Percentiles rank a stretch among this genome's conserved stretches.
phyloP scores from a whole-genome alignment of 2,797 vertebrate genomes.

The Octomys mimax region DNA sequence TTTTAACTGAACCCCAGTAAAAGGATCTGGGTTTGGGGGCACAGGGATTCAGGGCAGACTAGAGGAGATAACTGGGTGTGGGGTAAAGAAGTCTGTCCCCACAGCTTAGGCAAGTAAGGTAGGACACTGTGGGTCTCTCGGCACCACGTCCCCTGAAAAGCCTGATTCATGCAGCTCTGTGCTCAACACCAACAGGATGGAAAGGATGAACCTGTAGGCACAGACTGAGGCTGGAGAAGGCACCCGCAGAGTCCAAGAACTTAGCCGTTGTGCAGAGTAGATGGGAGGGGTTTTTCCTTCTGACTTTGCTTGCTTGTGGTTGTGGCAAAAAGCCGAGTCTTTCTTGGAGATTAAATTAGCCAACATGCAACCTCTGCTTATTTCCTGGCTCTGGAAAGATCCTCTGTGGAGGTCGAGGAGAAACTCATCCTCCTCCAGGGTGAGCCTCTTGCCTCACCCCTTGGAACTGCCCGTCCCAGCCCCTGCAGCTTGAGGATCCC shows the following conservation, averaged over 20 bases:
- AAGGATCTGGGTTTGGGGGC: neutral
- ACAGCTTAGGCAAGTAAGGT: neutral
- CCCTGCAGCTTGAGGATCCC: neutral
- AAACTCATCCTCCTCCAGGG: neutral
- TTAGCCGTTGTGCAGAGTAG: neutral
- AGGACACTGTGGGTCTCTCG: neutral
- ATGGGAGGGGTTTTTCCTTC: neutral
- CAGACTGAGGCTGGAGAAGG: conserved; percentile 2
- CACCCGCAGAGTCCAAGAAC: neutral
- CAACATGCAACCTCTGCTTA: neutral
- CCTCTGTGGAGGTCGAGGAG: neutral
- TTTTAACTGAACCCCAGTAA: neutral
- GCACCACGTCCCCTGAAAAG: neutral
- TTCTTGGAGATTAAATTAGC: neutral
- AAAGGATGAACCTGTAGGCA: neutral
- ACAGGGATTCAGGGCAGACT: neutral
- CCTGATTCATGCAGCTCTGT: neutral
- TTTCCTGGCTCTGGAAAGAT: conserved; percentile 10
- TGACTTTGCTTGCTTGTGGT: neutral
- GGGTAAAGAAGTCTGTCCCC: neutral
- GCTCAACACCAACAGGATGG: neutral
- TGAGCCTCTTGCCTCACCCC: neutral
- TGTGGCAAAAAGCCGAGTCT: neutral
- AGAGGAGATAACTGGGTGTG: neutral
- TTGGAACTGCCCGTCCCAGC: neutral